Evolutionary conservation across 1,140 invertebrate species (phyloP), one percentile per base, ranked within the genome.

Genomic region (Copidosoma floridanum): DNA sequence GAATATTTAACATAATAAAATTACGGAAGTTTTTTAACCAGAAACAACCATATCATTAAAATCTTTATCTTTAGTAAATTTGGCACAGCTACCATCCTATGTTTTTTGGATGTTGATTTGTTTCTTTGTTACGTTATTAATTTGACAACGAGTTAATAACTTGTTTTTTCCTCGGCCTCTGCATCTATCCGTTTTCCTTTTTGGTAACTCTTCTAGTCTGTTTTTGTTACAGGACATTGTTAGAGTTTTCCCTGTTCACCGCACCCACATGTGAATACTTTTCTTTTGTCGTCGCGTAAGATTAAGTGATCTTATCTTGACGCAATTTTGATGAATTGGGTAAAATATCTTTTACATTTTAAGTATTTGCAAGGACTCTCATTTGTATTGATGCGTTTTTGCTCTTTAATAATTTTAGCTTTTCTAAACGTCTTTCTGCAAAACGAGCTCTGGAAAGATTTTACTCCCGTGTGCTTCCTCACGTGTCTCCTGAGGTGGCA

Each of bases 21-120:
- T 97, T 95, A 75, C 87, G 84, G 73, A 94, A 96, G 78, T 97
- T 97, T 77, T 98, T 97, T 14, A 98, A 7, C 95, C 95, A 83
- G 90, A 96, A 1, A 88, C 91, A 76, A 90, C 92, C 67, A 96
- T 85, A 38, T 87, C 84, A 43, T 86, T 85, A 16, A 82, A 84
- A 10, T 79, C 76, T 18, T 85, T 84, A 62, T 89, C 87, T 55
- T 88, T 85, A 16, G 85, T 85, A 81, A 93, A 94, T 2, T 93
- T 95, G 56, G 87, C 84, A 77, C 92, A 93, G 37, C 88, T 85
- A 6, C 92, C 92, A 10, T 93, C 87, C 93, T 93, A 98, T 32
- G 97, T 84, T 60, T 89, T 86, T 47, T 86, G 83, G 69, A 91
- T 88, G n/a, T n/a, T n/a, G n/a, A n/a, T n/a, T n/a, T n/a, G n/a